Evolutionary conservation across 2,797 vertebrate genomes (phyloP).

Genomic region (Poecile montanus): DNA sequence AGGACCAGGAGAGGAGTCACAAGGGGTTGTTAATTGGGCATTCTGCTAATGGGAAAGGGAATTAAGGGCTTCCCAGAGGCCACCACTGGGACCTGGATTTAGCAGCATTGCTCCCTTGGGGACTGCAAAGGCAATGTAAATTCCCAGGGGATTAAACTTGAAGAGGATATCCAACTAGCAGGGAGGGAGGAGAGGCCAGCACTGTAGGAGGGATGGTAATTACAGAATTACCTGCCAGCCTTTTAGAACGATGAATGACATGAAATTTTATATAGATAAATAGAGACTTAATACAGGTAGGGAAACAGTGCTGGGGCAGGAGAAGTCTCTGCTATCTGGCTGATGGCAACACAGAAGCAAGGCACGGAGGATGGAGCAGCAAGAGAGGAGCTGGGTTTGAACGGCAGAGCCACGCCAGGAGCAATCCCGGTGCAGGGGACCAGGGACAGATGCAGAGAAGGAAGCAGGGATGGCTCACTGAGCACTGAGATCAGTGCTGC

Average conservation of each 20-base stretch:
- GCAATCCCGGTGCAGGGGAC: accelerated
- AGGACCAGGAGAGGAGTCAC: neutral
- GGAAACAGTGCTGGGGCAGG: neutral
- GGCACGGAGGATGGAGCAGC: neutral
- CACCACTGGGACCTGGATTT: neutral
- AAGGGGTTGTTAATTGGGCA: neutral
- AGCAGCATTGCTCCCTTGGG: neutral
- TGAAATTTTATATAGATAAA: neutral
- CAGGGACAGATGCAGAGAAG: neutral
- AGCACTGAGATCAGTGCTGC: neutral
- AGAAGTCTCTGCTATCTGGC: neutral
- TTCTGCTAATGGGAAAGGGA: neutral
- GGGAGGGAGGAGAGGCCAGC: neutral
- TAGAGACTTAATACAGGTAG: neutral
- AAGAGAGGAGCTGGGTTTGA: neutral
- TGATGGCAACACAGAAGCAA: neutral
- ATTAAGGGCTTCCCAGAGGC: neutral
- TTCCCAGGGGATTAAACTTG: neutral
- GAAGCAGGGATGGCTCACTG: neutral
- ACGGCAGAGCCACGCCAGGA: neutral
- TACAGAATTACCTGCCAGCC: neutral
- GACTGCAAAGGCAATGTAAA: neutral
- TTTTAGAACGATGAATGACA: neutral
- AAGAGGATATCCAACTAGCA: neutral
- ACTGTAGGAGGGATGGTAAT: neutral